Evolutionary conservation across 2,113 vertebrate genomes (phyloP).

Genomic region (Nettapus auritus): DNA sequence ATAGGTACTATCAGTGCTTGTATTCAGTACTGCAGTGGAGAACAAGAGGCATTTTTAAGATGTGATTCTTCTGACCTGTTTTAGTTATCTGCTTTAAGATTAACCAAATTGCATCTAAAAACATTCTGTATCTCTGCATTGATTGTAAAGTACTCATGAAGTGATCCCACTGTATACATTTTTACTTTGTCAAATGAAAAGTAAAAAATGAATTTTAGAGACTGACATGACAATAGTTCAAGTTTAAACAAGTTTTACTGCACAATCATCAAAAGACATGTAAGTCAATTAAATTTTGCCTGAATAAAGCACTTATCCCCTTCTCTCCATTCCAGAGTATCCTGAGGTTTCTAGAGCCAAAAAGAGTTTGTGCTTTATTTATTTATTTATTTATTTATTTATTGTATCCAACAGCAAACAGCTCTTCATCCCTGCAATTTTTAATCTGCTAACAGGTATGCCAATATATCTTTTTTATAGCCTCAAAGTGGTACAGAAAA

Average conservation of each 20-base stretch:
- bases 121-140: neutral
- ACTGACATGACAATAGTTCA: neutral
- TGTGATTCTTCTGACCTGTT: neutral
- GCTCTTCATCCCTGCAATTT: neutral
- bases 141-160: neutral
- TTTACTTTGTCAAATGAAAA: neutral
- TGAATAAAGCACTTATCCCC: neutral
- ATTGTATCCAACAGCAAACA: neutral
- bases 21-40: neutral
- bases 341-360: neutral
- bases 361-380: neutral
- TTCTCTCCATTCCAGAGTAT: neutral
- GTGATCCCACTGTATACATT: neutral
- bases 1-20: neutral
- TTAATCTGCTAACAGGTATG: neutral
- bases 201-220: no score
- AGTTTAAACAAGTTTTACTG: neutral
- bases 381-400: neutral
- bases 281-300: neutral
- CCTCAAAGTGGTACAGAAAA: neutral
- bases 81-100: neutral
- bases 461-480: neutral
- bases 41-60: neutral
- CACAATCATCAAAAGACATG: neutral
- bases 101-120: neutral